These are phyloP conservation scores for Bruchidius siliquastri DNA, from an alignment of 2,888 invertebrate species.

Conservation along the genomic window DNA sequence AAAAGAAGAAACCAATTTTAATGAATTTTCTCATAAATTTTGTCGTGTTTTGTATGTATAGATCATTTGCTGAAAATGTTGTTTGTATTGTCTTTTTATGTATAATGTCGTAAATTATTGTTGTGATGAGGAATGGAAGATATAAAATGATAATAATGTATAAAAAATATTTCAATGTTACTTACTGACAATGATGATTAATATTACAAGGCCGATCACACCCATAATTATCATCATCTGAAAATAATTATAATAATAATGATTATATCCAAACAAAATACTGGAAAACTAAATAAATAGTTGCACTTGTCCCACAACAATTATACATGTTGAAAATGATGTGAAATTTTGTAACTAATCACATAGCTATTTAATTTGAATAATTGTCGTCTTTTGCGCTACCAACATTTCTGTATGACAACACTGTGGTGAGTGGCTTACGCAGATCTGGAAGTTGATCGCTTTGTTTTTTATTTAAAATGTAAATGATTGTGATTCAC, in stretches of 20 bases:
- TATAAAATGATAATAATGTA: slow-evolving; percentile 13
- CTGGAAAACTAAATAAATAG: not conserved
- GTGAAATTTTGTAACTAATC: too few relatives aligned
- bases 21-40: slow-evolving; percentile 14
- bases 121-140: slow-evolving; percentile 1
- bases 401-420: too few relatives aligned
- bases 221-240: slow-evolving; percentile 89
- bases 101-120: not conserved
- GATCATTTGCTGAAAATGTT: not conserved
- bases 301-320: too few relatives aligned
- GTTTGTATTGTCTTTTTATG: not conserved
- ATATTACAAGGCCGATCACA: slow-evolving; percentile 73
- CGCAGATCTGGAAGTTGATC: too few relatives aligned
- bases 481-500: too few relatives aligned
- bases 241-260: slow-evolving; percentile 16
- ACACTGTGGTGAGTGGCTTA: too few relatives aligned
- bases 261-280: slow-evolving; percentile 2
- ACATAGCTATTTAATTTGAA: too few relatives aligned
- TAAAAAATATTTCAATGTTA: slow-evolving; percentile 35
- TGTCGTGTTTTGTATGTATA: slow-evolving; percentile 2
- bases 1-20: slow-evolving; percentile 31
- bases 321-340: too few relatives aligned
- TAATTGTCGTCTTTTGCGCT: too few relatives aligned
- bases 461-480: too few relatives aligned
- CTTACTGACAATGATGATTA: slow-evolving; percentile 81